phyloP scores from a whole-genome alignment of 23 tunicate species.

The Ciona savignyi region DNA sequence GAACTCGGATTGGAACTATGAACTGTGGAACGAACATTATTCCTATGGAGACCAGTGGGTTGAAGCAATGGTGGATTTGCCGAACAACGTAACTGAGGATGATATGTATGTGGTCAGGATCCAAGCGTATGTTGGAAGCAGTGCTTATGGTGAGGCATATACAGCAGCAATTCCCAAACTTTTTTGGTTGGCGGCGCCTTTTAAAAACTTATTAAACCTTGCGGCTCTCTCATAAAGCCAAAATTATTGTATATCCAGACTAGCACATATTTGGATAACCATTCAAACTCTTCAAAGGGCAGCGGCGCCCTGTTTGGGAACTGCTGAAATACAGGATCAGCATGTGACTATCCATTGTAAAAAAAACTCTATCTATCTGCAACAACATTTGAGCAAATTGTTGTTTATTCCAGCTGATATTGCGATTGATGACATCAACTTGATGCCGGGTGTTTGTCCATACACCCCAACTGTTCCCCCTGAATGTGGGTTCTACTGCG shows the following conservation, averaged over 20 bases:
- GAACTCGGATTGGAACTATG: conserved; percentile 57
- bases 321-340: too few species aligned
- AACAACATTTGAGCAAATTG: too few species aligned
- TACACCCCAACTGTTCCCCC: conserved; percentile 63
- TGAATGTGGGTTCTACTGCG: conserved; percentile 54
- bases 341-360: too few species aligned
- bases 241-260: too few species aligned
- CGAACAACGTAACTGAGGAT: conserved; percentile 87
- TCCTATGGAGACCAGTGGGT: conserved; percentile 79
- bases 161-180: too few species aligned
- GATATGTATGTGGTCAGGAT: conserved; percentile 47
- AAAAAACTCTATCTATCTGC: too few species aligned
- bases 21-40: conserved; percentile 54
- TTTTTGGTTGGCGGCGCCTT: too few species aligned
- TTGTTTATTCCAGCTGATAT: conserved; percentile 79
- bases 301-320: too few species aligned
- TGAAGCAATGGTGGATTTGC: conserved; percentile 89
- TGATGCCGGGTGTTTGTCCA: conserved; percentile 53
- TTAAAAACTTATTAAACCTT: too few species aligned
- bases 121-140: conserved; percentile 62
- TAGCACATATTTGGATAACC: too few species aligned
- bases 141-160: conserved; percentile 59
- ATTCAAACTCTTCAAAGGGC: too few species aligned
- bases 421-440: conserved; percentile 65
- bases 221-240: too few species aligned